Percentiles rank a stretch among this genome's conserved stretches.
These are phyloP conservation scores for Coleophora deauratella DNA, from an alignment of 2,888 invertebrate species.

Conservation along the genomic window DNA sequence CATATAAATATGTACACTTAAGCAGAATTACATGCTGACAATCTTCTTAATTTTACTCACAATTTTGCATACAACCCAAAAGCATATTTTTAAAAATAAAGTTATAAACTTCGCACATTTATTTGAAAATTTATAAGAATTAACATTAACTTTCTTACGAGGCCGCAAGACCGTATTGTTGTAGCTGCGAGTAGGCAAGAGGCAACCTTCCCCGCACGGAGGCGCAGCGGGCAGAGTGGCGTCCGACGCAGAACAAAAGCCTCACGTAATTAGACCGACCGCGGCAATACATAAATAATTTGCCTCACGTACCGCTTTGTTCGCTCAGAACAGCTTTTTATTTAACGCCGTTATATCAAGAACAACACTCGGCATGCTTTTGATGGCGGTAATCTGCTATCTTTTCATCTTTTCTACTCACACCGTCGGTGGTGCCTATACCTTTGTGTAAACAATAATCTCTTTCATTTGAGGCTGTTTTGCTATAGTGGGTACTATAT, in stretches of 20 bases:
- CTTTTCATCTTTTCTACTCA: constrained; percentile 36
- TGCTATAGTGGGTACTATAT: no score
- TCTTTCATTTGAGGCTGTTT: no score
- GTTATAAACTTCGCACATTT: constrained; percentile 12
- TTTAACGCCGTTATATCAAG: constrained; percentile 64
- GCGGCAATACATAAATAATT: constrained; percentile 72
- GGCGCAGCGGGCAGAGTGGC: constrained; percentile 4
- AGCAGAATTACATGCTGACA: no score
- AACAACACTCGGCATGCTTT: constrained; percentile 59
- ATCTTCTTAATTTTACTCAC: no score
- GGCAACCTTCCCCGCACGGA: no score
- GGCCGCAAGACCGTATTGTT: constrained; percentile 48
- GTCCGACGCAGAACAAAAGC: constrained; percentile 50
- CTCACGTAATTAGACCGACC: constrained; percentile 69
- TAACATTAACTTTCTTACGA: constrained; percentile 31
- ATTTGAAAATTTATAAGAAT: constrained; percentile 8
- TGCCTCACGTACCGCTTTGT: constrained; percentile 71
- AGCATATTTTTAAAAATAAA: constrained; percentile 5
- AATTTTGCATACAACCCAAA: no score
- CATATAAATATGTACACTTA: no score
- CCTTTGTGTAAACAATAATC: constrained; percentile 20
- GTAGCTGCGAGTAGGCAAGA: constrained; percentile 29
- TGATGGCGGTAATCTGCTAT: constrained; percentile 51
- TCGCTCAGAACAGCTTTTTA: constrained; percentile 60
- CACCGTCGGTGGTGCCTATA: constrained; percentile 19